These are phyloP conservation scores for Amiota minor DNA, from an alignment of 2,888 invertebrate species.

Conservation along the genomic window DNA sequence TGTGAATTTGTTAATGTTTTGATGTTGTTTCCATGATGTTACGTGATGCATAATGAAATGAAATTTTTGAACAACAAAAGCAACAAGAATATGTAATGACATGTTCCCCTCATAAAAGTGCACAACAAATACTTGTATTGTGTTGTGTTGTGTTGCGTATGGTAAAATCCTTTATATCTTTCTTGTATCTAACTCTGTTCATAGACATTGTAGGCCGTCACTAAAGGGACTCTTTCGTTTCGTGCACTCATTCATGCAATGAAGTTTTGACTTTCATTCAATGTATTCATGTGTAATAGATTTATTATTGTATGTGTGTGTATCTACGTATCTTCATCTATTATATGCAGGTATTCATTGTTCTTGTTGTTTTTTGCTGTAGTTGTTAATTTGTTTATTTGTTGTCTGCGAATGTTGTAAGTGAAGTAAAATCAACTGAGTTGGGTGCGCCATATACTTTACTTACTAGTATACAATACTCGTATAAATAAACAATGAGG, in stretches of 20 bases:
- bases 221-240: no score
- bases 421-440: no score
- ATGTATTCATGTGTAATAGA: slow-evolving; percentile 17
- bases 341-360: background rate
- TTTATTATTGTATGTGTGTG: background rate
- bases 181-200: no score
- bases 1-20: no score
- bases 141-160: background rate
- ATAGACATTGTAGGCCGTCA: no score
- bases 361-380: background rate
- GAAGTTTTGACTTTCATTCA: slow-evolving; percentile 7
- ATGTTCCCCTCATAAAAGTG: background rate
- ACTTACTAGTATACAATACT: no score
- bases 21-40: slow-evolving; percentile 17
- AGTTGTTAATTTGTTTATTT: slow-evolving; percentile 5
- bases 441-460: no score
- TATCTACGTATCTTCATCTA: no score
- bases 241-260: background rate
- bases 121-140: background rate
- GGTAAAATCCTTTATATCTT: no score
- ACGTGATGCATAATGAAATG: slow-evolving; percentile 25
- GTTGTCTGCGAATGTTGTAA: background rate
- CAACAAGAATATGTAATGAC: background rate
- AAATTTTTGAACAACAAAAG: background rate
- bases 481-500: no score